Evolutionary conservation across 2,888 invertebrate genomes (phyloP), one percentile per base, ranked within the genome.

Genomic region (Ligdia adustata): DNA sequence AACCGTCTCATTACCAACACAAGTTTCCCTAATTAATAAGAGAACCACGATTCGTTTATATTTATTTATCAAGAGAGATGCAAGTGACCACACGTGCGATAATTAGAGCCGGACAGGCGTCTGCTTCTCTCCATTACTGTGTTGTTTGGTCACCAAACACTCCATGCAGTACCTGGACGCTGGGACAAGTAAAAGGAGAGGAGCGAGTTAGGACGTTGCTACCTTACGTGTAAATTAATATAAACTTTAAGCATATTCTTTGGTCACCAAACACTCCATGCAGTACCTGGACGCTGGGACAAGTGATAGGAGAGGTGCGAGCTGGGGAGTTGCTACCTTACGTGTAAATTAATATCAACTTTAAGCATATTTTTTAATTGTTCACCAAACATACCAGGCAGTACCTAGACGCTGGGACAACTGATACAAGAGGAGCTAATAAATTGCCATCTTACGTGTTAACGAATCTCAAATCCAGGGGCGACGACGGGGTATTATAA

Each of bases 71-170:
- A 13, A 27, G 31, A 33, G 37, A 35, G n/a, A n/a, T n/a, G n/a
- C n/a, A n/a, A 7, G 16, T 52, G 72, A 41, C 72, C 72, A 72
- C 73, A 73, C 72, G 62, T 50, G 52, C 55, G 54, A 64, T 64
- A 67, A 70, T 74, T 70, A 66, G 61, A 58, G 22, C 60, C 56
- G 55, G 55, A 55, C 68, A 67, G 63, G 72, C 67, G 65, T 65
- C 63, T 60, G 57, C 60, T 15, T 61, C 71, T 72, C 62, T 38
- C 37, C 37, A 38, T 38, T 38, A 38, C 27, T 27, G 16, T 7
- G 66, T 58, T n/a, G 37, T 38, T 38, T 38, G 37, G 27, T 27
- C 37, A 32, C 37, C 48, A 48, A 48, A 48, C 48, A 48, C 37
- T 48, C 27, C 34, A n/a, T n/a, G n/a, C n/a, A n/a, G n/a, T n/a